Base-by-base conservation (phyloP, 2,888 invertebrate genomes). In the Tiliacea aurago region DNA sequence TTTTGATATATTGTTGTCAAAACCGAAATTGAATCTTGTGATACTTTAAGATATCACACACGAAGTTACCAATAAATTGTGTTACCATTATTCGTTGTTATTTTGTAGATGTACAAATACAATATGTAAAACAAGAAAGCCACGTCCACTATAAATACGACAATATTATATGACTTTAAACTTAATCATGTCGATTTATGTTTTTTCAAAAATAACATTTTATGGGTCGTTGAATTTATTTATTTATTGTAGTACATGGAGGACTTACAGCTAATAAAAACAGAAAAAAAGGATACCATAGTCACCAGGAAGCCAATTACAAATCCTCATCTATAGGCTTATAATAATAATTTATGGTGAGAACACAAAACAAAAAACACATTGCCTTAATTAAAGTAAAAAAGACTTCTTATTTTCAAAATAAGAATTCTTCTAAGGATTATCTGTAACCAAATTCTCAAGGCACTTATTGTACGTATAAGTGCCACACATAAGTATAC, bases 401-500 rank as follows among this genome's bases (percentile, higher is more conserved):
- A 28, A 28, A 28, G 28, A 28, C 28, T 28, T 28, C 28, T 28
- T 28, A 28, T 23, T 73, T 15, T 45, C 5, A 1, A 23, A 13
- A 9, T 20, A 11, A 51, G 37, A 37, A 37, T 37, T 37, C 37
- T 4, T 56, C 3, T 33, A 20, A 33, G 37, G 53, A 58, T n/a
- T 67, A 56, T 70, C 23, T 56, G 2, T 23, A 33, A 76, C 28
- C 10, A 56, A 82, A 77, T 61, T n/a, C 45, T 10, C 47, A 55
- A 51, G 9, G 3, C 53, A 58, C 64, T 58, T 62, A 20, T 45
- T 70, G 56, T 73, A 37, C 49, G 47, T 58, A 69, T 80, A 78
- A 79, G 70, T 76, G 65, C 63, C 59, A 47, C 73, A 73, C 55
- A 73, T 64, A 71, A 51, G 53, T 51, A 62, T 77, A 68, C 49